These are phyloP conservation scores for Brachionus asplanchnoidis DNA, from an alignment of 1,140 invertebrate species.

Conservation along the genomic window DNA sequence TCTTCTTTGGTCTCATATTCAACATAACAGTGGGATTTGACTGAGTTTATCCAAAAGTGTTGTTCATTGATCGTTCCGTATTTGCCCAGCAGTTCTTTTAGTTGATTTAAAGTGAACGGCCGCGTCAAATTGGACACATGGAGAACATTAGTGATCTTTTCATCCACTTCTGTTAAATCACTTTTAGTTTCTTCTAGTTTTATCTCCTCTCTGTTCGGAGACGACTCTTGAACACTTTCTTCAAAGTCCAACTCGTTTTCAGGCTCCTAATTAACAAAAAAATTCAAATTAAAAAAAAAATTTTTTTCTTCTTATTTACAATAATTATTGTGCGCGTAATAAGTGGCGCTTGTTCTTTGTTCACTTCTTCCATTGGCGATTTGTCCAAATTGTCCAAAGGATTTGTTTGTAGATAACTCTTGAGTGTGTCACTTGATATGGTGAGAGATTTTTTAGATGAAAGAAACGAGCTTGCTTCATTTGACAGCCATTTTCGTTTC, in stretches of 20 bases:
- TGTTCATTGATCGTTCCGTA: constrained; percentile 69
- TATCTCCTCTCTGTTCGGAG: neutral
- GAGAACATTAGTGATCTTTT: constrained; percentile 59
- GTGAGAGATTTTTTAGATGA: constrained; percentile 5
- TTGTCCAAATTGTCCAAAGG: constrained; percentile 15
- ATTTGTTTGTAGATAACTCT: neutral
- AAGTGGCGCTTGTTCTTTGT: neutral
- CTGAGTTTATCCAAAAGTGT: constrained; percentile 70
- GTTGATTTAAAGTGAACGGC: constrained; percentile 83
- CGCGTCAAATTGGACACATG: constrained; percentile 84
- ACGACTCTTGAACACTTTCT: neutral
- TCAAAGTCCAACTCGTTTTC: constrained; percentile 18
- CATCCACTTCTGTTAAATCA: neutral
- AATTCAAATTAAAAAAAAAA: neutral
- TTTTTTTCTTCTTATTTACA: neutral
- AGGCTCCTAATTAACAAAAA: neutral
- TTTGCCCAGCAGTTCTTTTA: constrained; percentile 80
- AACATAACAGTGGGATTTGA: constrained; percentile 91
- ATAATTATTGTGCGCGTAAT: too few relatives aligned
- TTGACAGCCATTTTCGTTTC: constrained; percentile 13
- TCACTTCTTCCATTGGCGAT: neutral
- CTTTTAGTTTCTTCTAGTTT: neutral
- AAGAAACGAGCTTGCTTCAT: constrained; percentile 12
- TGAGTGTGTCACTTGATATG: constrained; percentile 17
- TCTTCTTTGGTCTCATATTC: constrained; percentile 70